These are phyloP conservation scores for Tinea trinotella DNA, from an alignment of 2,888 invertebrate genomes.

Conservation along the genomic window DNA sequence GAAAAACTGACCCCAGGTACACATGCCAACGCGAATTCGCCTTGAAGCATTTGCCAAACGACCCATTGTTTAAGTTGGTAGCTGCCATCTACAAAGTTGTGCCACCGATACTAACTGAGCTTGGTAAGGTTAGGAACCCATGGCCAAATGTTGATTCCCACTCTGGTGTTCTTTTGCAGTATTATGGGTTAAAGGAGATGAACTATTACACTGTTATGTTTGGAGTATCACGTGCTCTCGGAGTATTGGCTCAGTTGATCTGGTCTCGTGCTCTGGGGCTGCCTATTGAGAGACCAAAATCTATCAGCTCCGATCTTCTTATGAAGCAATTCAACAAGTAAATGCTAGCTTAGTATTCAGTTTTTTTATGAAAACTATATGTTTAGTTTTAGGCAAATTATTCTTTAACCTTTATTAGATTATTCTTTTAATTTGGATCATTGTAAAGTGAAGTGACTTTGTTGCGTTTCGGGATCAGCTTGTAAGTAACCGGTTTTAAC, in stretches of 20 bases:
- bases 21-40: constrained; percentile 96
- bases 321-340: constrained; percentile 59
- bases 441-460: too few relatives aligned
- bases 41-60: constrained; percentile 92
- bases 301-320: constrained; percentile 79
- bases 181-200: constrained; percentile 94
- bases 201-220: constrained; percentile 95
- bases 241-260: constrained; percentile 85
- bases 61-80: constrained; percentile 92
- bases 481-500: too few relatives aligned
- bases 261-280: constrained; percentile 91
- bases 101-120: constrained; percentile 91
- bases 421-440: too few relatives aligned
- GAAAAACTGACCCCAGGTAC: constrained; percentile 93
- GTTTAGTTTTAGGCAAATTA: too few relatives aligned
- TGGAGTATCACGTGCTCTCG: constrained; percentile 91
- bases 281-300: constrained; percentile 90
- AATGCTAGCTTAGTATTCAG: too few relatives aligned
- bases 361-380: too few relatives aligned
- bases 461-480: too few relatives aligned
- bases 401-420: too few relatives aligned
- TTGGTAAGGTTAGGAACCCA: constrained; percentile 97
- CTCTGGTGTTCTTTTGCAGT: constrained; percentile 93
- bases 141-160: constrained; percentile 99
- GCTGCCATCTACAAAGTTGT: constrained; percentile 93